Percentiles rank a stretch among this genome's conserved stretches.
These are phyloP conservation scores for Carpatolechia fugitivella DNA, from an alignment of 2,888 invertebrate genomes.

Conservation along the genomic window DNA sequence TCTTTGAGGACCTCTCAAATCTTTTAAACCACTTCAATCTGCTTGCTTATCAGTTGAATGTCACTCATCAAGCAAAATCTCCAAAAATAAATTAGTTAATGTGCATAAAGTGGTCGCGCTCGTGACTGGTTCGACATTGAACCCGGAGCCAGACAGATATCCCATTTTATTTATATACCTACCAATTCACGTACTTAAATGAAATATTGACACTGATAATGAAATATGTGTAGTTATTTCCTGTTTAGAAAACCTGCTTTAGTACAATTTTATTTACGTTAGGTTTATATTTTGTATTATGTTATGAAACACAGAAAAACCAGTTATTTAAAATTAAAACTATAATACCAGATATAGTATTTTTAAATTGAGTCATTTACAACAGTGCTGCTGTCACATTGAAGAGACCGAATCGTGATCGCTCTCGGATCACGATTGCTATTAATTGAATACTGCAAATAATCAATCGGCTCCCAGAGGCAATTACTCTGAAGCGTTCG, in stretches of 20 bases:
- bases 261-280: neutral
- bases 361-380: slow-evolving; percentile 60
- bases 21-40: slow-evolving; percentile 43
- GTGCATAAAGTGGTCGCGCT: slow-evolving; percentile 64
- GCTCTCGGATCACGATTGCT: slow-evolving; percentile 55
- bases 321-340: too few species aligned
- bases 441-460: slow-evolving; percentile 68
- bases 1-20: slow-evolving; percentile 32
- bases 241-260: slow-evolving; percentile 38
- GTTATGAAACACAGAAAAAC: too few species aligned
- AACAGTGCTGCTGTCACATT: slow-evolving; percentile 40
- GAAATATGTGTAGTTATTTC: slow-evolving; percentile 54
- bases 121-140: slow-evolving; percentile 66
- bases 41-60: slow-evolving; percentile 45
- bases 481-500: slow-evolving; percentile 51
- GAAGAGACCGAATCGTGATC: slow-evolving; percentile 46
- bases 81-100: slow-evolving; percentile 67
- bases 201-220: slow-evolving; percentile 64
- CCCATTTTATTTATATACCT: slow-evolving; percentile 56
- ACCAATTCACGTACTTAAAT: slow-evolving; percentile 55
- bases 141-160: slow-evolving; percentile 40
- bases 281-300: too few species aligned
- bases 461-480: slow-evolving; percentile 61
- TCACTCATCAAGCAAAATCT: slow-evolving; percentile 59
- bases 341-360: slow-evolving; percentile 24